Evolutionary conservation across 2,797 vertebrate species (phyloP).

Genomic region (Euthynnus affinis): DNA sequence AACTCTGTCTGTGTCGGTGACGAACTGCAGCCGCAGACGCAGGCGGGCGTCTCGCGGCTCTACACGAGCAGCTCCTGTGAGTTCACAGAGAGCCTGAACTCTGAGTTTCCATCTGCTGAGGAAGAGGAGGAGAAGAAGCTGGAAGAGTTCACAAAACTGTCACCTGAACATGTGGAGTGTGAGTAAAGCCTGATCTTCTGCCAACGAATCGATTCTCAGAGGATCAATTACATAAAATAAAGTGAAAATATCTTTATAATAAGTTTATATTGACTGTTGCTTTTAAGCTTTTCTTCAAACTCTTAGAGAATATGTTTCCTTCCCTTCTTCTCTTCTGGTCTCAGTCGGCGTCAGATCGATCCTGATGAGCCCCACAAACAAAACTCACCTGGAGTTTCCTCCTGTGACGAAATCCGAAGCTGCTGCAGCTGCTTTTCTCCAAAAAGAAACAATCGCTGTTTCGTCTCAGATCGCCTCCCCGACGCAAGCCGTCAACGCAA

Average conservation of each 20-base stretch:
- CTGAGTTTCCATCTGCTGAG: slow-evolving; percentile 15
- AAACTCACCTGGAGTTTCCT: neutral
- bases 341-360: slow-evolving; percentile 21
- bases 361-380: slow-evolving; percentile 24
- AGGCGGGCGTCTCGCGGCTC: neutral
- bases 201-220: neutral
- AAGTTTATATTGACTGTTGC: neutral
- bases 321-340: slow-evolving; percentile 19
- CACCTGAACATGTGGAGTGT: slow-evolving; percentile 69
- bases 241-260: neutral
- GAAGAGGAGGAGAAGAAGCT: neutral
- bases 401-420: slow-evolving; percentile 9
- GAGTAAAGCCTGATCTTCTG: slow-evolving; percentile 37
- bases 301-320: neutral
- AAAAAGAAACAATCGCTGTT: slow-evolving; percentile 2
- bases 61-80: slow-evolving; percentile 34
- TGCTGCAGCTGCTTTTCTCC: neutral
- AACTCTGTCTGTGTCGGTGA: neutral
- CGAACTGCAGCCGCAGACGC: slow-evolving; percentile 11
- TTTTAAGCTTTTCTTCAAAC: neutral
- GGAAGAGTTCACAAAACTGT: slow-evolving; percentile 74
- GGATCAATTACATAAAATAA: no score
- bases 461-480: neutral
- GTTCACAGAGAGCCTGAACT: slow-evolving; percentile 68
- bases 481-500: neutral